These are phyloP conservation scores for Sorex maritimensis DNA, from an alignment of 2,797 vertebrate species.

Conservation along the genomic window DNA sequence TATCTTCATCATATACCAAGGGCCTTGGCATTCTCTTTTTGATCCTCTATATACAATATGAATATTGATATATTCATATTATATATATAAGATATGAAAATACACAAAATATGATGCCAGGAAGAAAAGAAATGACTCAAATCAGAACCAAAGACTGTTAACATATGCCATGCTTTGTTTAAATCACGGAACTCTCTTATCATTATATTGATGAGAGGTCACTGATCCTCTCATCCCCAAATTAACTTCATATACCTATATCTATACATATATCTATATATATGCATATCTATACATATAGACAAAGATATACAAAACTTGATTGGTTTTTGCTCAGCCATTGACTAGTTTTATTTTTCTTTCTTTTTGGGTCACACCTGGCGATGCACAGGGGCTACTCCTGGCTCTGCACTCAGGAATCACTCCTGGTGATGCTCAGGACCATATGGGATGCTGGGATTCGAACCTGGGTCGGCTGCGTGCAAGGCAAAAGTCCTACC, in stretches of 20 bases:
- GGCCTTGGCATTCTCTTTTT: neutral
- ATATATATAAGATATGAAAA: too few relatives aligned
- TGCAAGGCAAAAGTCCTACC: too few relatives aligned
- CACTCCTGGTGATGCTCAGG: too few relatives aligned
- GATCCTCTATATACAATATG: neutral
- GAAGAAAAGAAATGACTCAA: neutral
- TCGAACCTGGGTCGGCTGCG: too few relatives aligned
- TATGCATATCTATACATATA: too few relatives aligned
- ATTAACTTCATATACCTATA: neutral
- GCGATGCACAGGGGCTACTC: too few relatives aligned
- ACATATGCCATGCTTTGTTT: neutral
- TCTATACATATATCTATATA: too few relatives aligned
- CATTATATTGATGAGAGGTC: neutral
- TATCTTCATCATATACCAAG: neutral
- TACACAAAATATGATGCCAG: neutral
- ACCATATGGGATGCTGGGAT: too few relatives aligned
- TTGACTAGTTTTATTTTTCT: too few relatives aligned
- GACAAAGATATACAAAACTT: neutral
- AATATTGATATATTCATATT: too few relatives aligned
- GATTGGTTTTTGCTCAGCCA: neutral
- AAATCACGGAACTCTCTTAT: neutral
- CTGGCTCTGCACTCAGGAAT: too few relatives aligned
- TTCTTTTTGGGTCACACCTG: too few relatives aligned
- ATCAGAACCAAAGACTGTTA: neutral
- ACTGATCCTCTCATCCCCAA: neutral